phyloP scores from a whole-genome alignment of 2,113 vertebrate genomes.

The Brachionichthys hirsutus region DNA sequence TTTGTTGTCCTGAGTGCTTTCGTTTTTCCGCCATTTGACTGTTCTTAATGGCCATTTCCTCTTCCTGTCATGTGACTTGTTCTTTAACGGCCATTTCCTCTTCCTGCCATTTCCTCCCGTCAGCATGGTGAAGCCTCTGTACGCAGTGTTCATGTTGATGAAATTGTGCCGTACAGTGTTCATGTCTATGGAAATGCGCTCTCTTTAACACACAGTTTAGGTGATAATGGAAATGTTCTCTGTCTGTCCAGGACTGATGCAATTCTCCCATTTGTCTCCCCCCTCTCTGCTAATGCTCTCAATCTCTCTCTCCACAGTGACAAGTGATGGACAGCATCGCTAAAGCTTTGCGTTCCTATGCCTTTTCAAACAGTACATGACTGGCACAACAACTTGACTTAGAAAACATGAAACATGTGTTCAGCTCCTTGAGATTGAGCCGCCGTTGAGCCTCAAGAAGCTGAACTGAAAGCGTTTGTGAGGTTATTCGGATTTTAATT shows the following conservation, averaged over 20 bases:
- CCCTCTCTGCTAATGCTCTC: conserved; percentile 79
- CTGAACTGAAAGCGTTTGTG: conserved; percentile 26
- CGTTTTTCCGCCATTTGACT: conserved; percentile 78
- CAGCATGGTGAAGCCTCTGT: conserved; percentile 85
- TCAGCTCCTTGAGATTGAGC: conserved; percentile 42
- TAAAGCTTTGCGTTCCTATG: conserved; percentile 75
- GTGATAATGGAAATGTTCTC: conserved; percentile 66
- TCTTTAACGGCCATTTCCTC: conserved; percentile 81
- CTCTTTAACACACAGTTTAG: conserved; percentile 64
- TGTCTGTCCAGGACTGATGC: conserved; percentile 70
- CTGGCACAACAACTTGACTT: conserved; percentile 52
- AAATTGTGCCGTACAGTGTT: conserved; percentile 76
- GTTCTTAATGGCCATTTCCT: conserved; percentile 78
- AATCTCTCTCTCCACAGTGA: conserved; percentile 81
- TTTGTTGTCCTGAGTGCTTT: conserved; percentile 85
- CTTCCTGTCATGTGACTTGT: conserved; percentile 79
- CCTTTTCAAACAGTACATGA: conserved; percentile 68
- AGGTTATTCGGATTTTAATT: conserved; percentile 24
- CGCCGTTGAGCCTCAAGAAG: conserved; percentile 32
- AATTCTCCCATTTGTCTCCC: conserved; percentile 70
- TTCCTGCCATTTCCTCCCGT: conserved; percentile 82
- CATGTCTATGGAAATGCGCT: conserved; percentile 70
- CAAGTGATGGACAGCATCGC: conserved; percentile 73
- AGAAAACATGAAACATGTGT: conserved; percentile 38
- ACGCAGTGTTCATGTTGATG: conserved; percentile 81